phyloP scores from a whole-genome alignment of 2,797 vertebrate species.

The Prionace glauca region DNA sequence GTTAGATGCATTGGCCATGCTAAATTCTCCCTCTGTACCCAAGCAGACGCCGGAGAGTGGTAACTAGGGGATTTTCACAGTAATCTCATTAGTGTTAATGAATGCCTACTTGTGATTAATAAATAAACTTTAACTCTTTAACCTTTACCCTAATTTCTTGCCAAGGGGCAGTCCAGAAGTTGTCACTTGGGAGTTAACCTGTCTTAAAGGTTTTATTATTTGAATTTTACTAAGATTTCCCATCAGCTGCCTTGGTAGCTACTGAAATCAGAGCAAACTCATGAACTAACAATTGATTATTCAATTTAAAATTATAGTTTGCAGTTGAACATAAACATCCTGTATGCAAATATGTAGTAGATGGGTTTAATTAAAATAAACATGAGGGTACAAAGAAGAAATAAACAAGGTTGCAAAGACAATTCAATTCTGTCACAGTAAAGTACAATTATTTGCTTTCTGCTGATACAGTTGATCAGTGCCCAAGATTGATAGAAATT shows the following conservation, averaged over 20 bases:
- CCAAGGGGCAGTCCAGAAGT: not conserved
- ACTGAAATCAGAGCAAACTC: not conserved
- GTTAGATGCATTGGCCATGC: no score
- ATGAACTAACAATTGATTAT: not conserved
- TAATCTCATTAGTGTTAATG: no score
- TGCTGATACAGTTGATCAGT: not conserved
- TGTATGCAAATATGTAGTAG: not conserved
- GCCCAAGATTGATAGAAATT: not conserved
- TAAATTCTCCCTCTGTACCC: no score
- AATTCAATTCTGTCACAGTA: not conserved
- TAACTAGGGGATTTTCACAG: no score
- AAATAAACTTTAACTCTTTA: no score
- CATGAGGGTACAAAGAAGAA: no score
- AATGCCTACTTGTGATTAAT: no score
- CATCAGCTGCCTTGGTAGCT: not conserved
- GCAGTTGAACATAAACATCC: not conserved
- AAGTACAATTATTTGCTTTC: no score
- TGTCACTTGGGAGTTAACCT: not conserved
- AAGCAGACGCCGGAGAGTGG: no score
- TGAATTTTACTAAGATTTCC: not conserved
- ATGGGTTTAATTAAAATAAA: not conserved
- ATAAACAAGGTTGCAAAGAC: not conserved
- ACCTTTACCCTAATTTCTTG: not conserved
- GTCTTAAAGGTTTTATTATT: not conserved
- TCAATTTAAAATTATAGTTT: not conserved